phyloP scores from a whole-genome alignment of 2,888 invertebrate species.

The Azorinus chamasolen region DNA sequence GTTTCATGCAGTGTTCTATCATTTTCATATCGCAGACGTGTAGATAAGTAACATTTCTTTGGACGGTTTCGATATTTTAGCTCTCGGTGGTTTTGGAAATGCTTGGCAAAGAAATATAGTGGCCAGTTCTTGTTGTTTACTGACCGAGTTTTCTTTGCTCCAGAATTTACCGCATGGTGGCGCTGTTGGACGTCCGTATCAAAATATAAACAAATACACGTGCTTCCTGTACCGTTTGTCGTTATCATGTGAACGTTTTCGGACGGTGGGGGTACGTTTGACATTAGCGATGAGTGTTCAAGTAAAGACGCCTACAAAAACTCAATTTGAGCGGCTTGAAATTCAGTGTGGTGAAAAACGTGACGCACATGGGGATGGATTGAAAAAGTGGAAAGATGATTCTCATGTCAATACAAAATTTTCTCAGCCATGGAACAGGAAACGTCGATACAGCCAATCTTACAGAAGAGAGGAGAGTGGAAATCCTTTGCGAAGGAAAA shows the following conservation, averaged over 20 bases:
- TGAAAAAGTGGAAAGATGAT: slow-evolving; percentile 48
- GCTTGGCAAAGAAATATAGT: no score
- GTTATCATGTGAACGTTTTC: background rate
- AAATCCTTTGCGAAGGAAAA: slow-evolving; percentile 52
- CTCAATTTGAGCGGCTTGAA: slow-evolving; percentile 76
- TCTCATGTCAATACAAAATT: slow-evolving; percentile 34
- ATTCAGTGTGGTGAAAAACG: slow-evolving; percentile 86
- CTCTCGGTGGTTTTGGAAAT: no score
- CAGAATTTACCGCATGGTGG: slow-evolving; percentile 12
- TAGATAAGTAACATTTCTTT: no score
- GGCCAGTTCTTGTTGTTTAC: background rate
- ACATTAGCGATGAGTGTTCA: slow-evolving; percentile 78
- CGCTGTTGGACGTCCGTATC: slow-evolving; percentile 4
- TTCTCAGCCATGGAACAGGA: slow-evolving; percentile 57
- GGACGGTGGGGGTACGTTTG: no score
- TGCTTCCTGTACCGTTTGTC: slow-evolving; percentile 5
- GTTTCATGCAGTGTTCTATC: no score
- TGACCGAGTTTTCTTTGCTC: slow-evolving; percentile 16
- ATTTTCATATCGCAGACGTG: no score
- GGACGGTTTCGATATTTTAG: no score
- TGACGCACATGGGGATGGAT: slow-evolving; percentile 48
- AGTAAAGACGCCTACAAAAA: slow-evolving; percentile 80
- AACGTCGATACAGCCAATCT: slow-evolving; percentile 59
- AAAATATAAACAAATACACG: slow-evolving; percentile 21
- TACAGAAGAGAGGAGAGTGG: slow-evolving; percentile 45